Conservation (phyloP, 2,113 vertebrate species). For the Stigmatopora nigra region DNA sequence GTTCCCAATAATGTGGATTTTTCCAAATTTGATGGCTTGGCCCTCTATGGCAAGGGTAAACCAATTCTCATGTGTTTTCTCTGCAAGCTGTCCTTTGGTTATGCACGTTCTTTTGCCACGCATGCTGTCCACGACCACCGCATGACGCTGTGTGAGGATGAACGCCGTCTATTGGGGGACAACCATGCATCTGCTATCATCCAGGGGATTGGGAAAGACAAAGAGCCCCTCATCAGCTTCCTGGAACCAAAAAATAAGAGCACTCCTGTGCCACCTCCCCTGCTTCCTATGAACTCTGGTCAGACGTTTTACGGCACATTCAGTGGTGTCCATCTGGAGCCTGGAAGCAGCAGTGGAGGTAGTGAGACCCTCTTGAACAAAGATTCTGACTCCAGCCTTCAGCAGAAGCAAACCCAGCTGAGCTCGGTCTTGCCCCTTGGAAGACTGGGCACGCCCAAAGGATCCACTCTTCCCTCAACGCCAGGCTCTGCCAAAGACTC, state of each 20-base stretch:
- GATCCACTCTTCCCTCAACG: slow-evolving; percentile 83
- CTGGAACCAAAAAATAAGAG: slow-evolving; percentile 99
- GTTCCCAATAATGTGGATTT: slow-evolving; percentile 99
- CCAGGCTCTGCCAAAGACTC: slow-evolving; percentile 91
- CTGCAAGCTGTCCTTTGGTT: slow-evolving; percentile 98
- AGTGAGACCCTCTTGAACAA: slow-evolving; percentile 65
- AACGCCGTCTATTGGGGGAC: slow-evolving; percentile 93
- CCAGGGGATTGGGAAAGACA: slow-evolving; percentile 99
- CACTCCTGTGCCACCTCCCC: slow-evolving; percentile 83
- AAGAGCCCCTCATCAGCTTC: slow-evolving; percentile 99
- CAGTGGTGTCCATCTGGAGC: slow-evolving; percentile 94
- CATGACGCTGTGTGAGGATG: slow-evolving; percentile 96
- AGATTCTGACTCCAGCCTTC: slow-evolving; percentile 69
- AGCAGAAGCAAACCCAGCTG: slow-evolving; percentile 64
- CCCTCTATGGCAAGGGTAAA: slow-evolving; percentile 97
- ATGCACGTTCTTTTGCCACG: slow-evolving; percentile 93
- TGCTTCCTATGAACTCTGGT: slow-evolving; percentile 88
- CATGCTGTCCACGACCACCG: slow-evolving; percentile 97
- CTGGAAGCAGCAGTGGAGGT: slow-evolving; percentile 69
- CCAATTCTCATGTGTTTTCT: slow-evolving; percentile 99
- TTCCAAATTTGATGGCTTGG: slow-evolving; percentile 97
- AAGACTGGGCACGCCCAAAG: slow-evolving; percentile 82
- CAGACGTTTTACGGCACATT: slow-evolving; percentile 99
- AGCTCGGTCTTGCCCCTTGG: slow-evolving; percentile 83
- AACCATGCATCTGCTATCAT: slow-evolving; percentile 98